Percentiles rank a stretch among this genome's conserved stretches.
phyloP scores from a whole-genome alignment of 2,113 vertebrate genomes.

The Periophthalmus modestus region DNA sequence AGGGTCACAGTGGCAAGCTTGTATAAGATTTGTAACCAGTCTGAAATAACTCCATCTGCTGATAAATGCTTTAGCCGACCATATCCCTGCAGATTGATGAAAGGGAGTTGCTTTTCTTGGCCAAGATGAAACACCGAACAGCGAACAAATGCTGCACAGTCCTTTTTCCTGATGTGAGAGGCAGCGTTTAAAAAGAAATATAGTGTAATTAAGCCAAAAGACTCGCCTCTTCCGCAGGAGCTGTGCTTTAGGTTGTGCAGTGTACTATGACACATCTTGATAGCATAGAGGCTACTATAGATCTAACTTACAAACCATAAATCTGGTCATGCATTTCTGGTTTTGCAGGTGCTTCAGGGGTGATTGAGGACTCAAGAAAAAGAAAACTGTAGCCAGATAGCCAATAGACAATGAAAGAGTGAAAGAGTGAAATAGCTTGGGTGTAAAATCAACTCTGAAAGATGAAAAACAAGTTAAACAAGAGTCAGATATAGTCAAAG shows the following conservation, averaged over 20 bases:
- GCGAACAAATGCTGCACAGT: conserved; percentile 2
- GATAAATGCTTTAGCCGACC: conserved; percentile 4
- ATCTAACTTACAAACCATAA: not conserved
- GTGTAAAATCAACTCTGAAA: not conserved
- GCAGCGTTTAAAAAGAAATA: not conserved
- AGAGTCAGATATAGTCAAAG: not conserved
- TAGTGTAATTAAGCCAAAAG: conserved; percentile 5
- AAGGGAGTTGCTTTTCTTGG: not conserved
- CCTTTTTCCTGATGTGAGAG: not conserved
- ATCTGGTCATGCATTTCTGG: not conserved
- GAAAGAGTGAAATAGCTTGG: not conserved
- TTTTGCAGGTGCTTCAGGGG: not conserved
- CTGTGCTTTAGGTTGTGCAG: not conserved
- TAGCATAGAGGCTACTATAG: not conserved
- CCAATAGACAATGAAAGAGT: not conserved
- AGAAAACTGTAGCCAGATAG: not conserved
- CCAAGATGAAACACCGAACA: conserved; percentile 1
- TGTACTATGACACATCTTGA: not conserved
- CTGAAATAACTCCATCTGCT: not conserved
- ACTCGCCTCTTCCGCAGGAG: not conserved
- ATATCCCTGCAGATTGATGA: not conserved
- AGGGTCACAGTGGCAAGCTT: conserved; percentile 10
- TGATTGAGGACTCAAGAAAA: not conserved
- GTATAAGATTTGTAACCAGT: conserved; percentile 13
- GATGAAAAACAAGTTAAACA: not conserved